phyloP scores from a whole-genome alignment of 2,113 vertebrate species.

The Triplophysa siluroides region DNA sequence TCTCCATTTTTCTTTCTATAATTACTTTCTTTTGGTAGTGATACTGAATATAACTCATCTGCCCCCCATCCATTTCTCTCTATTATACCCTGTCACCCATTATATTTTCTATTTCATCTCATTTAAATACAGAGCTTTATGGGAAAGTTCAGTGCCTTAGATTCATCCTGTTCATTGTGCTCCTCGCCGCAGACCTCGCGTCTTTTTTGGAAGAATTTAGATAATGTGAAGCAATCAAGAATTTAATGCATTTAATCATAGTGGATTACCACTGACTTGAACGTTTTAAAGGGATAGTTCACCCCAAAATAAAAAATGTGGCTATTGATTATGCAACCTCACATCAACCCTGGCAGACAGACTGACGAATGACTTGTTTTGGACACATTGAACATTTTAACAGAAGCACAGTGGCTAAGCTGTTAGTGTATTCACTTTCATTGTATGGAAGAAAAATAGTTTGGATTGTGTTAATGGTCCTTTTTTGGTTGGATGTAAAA shows the following conservation, averaged over 20 bases:
- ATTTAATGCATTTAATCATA: conserved; percentile 23
- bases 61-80: not conserved
- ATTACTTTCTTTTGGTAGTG: conserved; percentile 27
- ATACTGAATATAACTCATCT: not conserved
- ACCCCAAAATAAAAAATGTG: not conserved
- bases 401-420: too few species aligned
- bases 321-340: not conserved
- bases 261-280: conserved; percentile 24
- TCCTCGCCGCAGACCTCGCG: not conserved
- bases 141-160: conserved; percentile 8
- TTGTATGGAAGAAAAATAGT: too few species aligned
- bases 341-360: too few species aligned
- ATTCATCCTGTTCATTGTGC: conserved; percentile 5
- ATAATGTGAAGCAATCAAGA: conserved; percentile 12
- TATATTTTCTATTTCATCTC: conserved; percentile 27
- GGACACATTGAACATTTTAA: too few species aligned
- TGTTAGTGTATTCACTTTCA: not conserved
- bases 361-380: too few species aligned
- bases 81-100: conserved; percentile 32
- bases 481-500: too few species aligned
- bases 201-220: conserved; percentile 20
- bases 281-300: conserved; percentile 11
- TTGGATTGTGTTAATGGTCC: too few species aligned
- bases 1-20: conserved; percentile 15
- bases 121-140: conserved; percentile 10